Conservation (phyloP, 2,797 vertebrate species). For the Phylloscopus collybita region DNA sequence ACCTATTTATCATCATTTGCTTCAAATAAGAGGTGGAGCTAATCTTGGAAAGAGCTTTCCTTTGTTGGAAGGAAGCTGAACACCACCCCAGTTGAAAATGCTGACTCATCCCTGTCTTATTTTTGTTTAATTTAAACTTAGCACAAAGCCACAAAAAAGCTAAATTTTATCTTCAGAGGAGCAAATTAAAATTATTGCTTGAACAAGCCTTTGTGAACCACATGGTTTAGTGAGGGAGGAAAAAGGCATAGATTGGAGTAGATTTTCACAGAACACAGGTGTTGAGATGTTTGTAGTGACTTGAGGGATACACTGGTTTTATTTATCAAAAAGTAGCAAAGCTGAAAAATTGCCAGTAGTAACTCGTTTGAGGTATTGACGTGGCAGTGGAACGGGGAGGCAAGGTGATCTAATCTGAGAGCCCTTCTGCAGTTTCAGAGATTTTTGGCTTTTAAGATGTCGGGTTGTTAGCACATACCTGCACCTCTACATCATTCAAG, state of each 20-base stretch:
- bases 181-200: not conserved
- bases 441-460: not conserved
- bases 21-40: not conserved
- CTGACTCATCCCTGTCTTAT: not conserved
- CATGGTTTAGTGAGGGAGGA: not conserved
- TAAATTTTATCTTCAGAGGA: not conserved
- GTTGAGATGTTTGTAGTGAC: not conserved
- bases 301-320: not conserved
- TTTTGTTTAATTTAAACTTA: not conserved
- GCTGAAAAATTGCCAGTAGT: not conserved
- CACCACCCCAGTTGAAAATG: not conserved
- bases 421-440: not conserved
- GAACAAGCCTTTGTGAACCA: not conserved
- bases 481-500: not conserved
- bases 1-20: not conserved
- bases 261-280: not conserved
- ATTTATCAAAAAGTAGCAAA: not conserved
- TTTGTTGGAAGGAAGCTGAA: not conserved
- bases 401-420: not conserved
- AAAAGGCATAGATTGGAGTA: not conserved
- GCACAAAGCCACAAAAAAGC: not conserved
- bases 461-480: accelerated
- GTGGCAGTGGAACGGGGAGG: not conserved
- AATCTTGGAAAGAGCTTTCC: not conserved
- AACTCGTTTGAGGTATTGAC: not conserved